Evolutionary conservation across 2,113 vertebrate species (phyloP).

Genomic region (Athene noctua): DNA sequence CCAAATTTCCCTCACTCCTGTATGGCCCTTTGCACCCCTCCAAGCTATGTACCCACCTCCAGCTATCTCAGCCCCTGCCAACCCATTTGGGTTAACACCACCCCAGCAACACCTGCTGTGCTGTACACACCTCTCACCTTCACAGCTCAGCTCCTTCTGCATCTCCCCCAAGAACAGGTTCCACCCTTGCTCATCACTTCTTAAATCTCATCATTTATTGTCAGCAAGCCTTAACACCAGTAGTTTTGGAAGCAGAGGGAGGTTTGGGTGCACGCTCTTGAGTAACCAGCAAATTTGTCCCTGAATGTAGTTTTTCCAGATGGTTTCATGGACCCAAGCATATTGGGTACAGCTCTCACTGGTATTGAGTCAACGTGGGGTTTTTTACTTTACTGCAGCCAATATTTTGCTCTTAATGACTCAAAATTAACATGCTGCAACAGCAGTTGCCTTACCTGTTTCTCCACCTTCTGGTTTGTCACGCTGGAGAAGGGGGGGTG

Average conservation of each 20-base stretch:
- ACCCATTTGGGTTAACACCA: not conserved
- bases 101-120: not conserved
- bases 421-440: not conserved
- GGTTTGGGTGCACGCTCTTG: rapidly evolving
- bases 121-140: rapidly evolving
- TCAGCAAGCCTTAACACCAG: not conserved
- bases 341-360: not conserved
- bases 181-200: not conserved
- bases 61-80: not conserved
- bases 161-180: not conserved
- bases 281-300: not conserved
- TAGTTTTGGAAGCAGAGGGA: not conserved
- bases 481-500: not conserved
- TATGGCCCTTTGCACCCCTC: not conserved
- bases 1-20: not conserved
- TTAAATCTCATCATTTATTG: not conserved
- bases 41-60: not conserved
- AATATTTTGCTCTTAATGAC: not conserved
- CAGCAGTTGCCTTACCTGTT: constrained; percentile 39
- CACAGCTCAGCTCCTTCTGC: not conserved
- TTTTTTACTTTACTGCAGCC: not conserved
- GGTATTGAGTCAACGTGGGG: rapidly evolving
- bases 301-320: not conserved
- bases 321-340: not conserved
- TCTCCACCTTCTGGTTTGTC: not conserved